A percentile compares a stretch with the other conserved stretches of the same genome.
Evolutionary conservation across 2,113 vertebrate species (phyloP).

Genomic region (Dascyllus trimaculatus): DNA sequence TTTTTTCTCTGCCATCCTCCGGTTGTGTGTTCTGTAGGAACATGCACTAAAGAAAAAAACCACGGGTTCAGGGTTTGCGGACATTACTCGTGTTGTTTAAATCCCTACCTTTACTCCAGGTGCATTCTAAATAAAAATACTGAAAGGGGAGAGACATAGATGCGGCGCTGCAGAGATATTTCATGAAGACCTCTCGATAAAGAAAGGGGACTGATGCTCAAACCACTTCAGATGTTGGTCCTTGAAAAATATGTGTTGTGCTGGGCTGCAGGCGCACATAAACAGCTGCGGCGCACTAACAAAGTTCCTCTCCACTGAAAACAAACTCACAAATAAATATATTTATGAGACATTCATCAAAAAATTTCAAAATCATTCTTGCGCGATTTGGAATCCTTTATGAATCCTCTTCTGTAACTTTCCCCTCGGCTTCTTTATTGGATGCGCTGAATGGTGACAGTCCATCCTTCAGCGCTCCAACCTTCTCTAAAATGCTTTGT

Average conservation of each 20-base stretch:
- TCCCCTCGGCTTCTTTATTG: constrained; percentile 9
- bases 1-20: background rate
- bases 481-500: constrained; percentile 19
- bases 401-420: constrained; percentile 5
- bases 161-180: constrained; percentile 30
- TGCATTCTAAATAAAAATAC: constrained; percentile 29
- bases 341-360: constrained; percentile 20
- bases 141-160: background rate
- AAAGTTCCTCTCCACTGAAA: constrained; percentile 17
- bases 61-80: constrained; percentile 19
- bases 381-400: background rate
- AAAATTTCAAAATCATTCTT: constrained; percentile 7
- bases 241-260: constrained; percentile 55
- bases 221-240: constrained; percentile 57
- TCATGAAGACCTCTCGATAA: constrained; percentile 53
- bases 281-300: constrained; percentile 6
- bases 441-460: constrained; percentile 25
- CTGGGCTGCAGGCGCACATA: constrained; percentile 4
- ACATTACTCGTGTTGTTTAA: constrained; percentile 8
- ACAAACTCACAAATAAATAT: constrained; percentile 26
- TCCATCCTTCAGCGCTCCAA: constrained; percentile 20
- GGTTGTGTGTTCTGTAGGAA: background rate
- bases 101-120: constrained; percentile 6
- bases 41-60: background rate
- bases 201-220: constrained; percentile 52